These are phyloP conservation scores for Scomber scombrus DNA, from an alignment of 2,113 vertebrate genomes.

Conservation along the genomic window DNA sequence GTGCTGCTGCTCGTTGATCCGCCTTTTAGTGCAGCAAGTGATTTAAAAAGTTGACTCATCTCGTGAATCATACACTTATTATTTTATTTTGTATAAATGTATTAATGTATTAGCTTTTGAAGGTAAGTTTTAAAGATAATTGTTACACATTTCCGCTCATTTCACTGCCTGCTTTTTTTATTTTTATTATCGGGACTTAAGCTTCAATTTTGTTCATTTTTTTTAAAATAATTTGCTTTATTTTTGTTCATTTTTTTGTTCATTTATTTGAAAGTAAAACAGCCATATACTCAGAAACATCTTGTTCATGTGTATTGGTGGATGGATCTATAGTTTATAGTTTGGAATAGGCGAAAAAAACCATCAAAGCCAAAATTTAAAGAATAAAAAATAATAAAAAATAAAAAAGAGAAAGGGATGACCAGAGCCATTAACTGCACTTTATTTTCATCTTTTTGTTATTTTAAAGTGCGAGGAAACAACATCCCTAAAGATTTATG, in stretches of 20 bases:
- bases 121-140: constrained; percentile 78
- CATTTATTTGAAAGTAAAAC: constrained; percentile 67
- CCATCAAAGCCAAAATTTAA: constrained; percentile 42
- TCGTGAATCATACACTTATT: not conserved
- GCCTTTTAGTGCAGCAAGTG: constrained; percentile 43
- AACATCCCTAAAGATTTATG: constrained; percentile 19
- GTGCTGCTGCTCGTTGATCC: constrained; percentile 27
- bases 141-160: constrained; percentile 27
- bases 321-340: constrained; percentile 54
- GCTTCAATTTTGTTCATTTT: not conserved
- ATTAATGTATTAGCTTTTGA: constrained; percentile 49
- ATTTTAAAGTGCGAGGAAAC: constrained; percentile 29
- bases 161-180: constrained; percentile 38
- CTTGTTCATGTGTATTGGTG: constrained; percentile 84
- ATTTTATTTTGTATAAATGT: constrained; percentile 20
- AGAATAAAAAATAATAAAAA: not conserved
- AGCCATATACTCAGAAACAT: constrained; percentile 85
- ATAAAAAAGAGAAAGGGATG: constrained; percentile 47
- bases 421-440: constrained; percentile 69
- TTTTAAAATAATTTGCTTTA: not conserved
- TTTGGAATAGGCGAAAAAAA: constrained; percentile 19
- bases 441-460: constrained; percentile 38
- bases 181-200: constrained; percentile 26
- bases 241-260: constrained; percentile 25
- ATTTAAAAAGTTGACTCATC: constrained; percentile 13